Evolutionary conservation across 2,797 vertebrate species (phyloP), one percentile per base, ranked within the genome.

Genomic region (Ciconia nigra): DNA sequence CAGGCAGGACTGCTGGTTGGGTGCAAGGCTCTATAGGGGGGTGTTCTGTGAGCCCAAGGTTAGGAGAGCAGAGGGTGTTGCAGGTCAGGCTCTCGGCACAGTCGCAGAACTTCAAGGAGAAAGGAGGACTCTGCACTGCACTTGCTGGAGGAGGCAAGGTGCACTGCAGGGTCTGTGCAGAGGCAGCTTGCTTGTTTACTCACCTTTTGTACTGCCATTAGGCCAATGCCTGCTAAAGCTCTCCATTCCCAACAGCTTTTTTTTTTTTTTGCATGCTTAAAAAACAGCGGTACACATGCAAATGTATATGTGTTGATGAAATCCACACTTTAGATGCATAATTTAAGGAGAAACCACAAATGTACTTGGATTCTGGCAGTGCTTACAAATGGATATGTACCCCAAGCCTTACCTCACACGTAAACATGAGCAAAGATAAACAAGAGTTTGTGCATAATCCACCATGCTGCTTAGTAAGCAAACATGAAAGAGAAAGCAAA

Each of bases 361-460:
- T 2, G 14, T 3, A 13, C 25, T 61, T 86, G 67, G 63, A 67
- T 41, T 57, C 55, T 71, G 61, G 57, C 84, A 62, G 39, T 7
- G 44, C 72, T 87, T 41, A 41, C 26, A 19, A 19, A 42, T 19
- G 63, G 46, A 5, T 78, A 66, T 3, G 1, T 35, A 5, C 31
- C 69, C 62, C 15, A 18, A 69, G 39, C 41, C 35, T 31, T 24
- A 17, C 65, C 39, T 52, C 61, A 18, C 29, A 10, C 55, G 51
- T 10, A 26, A 41, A 6, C 31, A 18, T 0, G 1, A 37, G 55
- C 8, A 4, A 63, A 62, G 63, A 15, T 2, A 1, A 76, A 62
- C 33, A 22, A 16, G 49, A 57, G 47, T 11, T 65, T 31, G 58
- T 69, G 52, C 31, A 62, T 2, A 19, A 49, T 19, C 52, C 51